These are phyloP conservation scores for Ditylenchus weischeri DNA, from an alignment of 2,888 invertebrate species.

Conservation along the genomic window DNA sequence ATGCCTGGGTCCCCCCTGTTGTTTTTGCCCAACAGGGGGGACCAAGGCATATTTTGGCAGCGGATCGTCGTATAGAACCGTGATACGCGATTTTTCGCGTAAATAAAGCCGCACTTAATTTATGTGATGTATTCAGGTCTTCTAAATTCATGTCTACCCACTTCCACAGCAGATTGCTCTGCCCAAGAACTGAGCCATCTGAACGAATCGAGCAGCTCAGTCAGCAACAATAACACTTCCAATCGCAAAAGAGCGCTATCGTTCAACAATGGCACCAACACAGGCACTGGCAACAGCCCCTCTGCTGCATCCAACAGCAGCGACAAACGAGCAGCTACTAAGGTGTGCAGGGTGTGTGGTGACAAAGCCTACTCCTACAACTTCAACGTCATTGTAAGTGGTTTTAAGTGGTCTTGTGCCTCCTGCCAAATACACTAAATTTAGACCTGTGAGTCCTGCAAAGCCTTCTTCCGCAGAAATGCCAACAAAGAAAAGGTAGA, in stretches of 20 bases:
- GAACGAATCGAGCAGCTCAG: no score
- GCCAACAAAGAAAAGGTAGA: constrained; percentile 67
- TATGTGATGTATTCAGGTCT: no score
- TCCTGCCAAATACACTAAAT: not conserved
- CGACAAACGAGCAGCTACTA: constrained; percentile 40
- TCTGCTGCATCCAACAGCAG: not conserved
- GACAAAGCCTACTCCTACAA: constrained; percentile 64
- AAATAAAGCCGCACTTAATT: no score
- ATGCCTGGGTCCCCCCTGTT: no score
- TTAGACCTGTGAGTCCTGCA: constrained; percentile 73
- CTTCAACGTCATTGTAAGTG: constrained; percentile 52
- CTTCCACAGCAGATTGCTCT: no score
- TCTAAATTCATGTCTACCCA: no score
- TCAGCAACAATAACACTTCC: not conserved
- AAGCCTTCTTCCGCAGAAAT: constrained; percentile 87
- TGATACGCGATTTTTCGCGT: no score
- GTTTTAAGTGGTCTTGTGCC: constrained; percentile 63
- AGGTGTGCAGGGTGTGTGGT: constrained; percentile 84
- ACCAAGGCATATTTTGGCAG: no score
- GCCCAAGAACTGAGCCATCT: no score
- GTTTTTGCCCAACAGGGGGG: no score
- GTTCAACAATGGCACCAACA: constrained; percentile 17
- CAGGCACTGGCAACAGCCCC: not conserved
- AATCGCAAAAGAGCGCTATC: constrained; percentile 37
- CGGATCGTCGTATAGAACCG: no score